A percentile compares a stretch with the other conserved stretches of the same genome.
phyloP scores from a whole-genome alignment of 2,113 vertebrate genomes.

The Oreocharis arfaki region DNA sequence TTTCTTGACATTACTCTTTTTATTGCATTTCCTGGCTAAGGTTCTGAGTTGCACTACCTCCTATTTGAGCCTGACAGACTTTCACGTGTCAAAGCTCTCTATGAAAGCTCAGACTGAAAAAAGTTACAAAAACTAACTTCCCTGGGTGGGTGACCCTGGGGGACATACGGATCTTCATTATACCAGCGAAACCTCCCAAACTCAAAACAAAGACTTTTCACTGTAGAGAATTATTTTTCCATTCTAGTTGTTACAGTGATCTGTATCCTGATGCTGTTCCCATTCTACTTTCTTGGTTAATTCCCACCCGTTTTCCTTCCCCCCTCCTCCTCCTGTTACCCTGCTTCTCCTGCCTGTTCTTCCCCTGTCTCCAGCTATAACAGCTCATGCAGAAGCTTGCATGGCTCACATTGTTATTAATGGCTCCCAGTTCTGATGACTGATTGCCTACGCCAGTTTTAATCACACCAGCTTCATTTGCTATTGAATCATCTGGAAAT shows the following conservation, averaged over 20 bases:
- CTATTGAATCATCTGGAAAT: slow-evolving; percentile 47
- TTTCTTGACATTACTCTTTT: not conserved
- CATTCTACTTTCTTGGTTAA: not conserved
- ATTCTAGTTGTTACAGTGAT: not conserved
- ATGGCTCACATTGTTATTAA: slow-evolving; percentile 21
- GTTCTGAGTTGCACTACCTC: not conserved
- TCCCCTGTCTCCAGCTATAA: not conserved
- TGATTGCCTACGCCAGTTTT: slow-evolving; percentile 46
- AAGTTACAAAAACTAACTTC: not conserved
- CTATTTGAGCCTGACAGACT: not conserved
- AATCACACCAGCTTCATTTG: slow-evolving; percentile 43
- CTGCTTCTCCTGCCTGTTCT: not conserved
- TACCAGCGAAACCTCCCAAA: not conserved
- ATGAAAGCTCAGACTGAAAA: not conserved
- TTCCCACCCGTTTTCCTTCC: not conserved
- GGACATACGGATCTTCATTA: not conserved
- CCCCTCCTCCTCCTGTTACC: not conserved
- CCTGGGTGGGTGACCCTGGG: not conserved
- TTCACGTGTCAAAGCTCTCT: not conserved
- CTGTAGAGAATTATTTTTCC: not conserved
- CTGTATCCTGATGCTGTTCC: not conserved
- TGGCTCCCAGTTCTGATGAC: slow-evolving; percentile 28
- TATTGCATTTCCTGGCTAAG: not conserved
- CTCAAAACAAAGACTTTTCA: not conserved
- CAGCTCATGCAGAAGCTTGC: not conserved